These are phyloP conservation scores for Acleris holmiana DNA, from an alignment of 2,888 invertebrate species.

Conservation along the genomic window DNA sequence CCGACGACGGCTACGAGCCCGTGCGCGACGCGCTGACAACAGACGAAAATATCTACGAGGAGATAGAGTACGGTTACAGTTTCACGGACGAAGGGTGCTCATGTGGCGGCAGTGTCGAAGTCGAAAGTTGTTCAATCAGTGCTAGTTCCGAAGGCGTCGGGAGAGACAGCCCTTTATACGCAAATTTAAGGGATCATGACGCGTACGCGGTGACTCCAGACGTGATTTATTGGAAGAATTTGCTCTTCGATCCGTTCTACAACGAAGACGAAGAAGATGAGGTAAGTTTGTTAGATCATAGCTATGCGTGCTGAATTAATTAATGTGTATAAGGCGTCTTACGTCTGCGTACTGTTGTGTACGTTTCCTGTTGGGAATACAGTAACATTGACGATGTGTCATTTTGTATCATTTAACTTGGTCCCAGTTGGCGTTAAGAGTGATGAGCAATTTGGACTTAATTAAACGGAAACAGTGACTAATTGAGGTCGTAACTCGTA, in stretches of 20 bases:
- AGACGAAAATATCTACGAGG: conserved; percentile 80
- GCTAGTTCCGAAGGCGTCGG: conserved; percentile 74
- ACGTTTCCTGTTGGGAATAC: conserved; percentile 31
- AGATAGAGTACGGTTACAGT: conserved; percentile 72
- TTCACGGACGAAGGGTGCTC: conserved; percentile 78
- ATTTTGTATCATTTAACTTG: conserved; percentile 29
- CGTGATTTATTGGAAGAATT: conserved; percentile 82
- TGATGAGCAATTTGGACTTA: conserved; percentile 33
- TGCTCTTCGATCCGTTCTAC: conserved; percentile 75
- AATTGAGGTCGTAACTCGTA: conserved; percentile 25
- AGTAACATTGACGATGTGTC: conserved; percentile 31
- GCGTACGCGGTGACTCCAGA: conserved; percentile 78
- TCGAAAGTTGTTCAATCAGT: conserved; percentile 76
- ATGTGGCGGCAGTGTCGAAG: conserved; percentile 76
- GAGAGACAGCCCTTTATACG: conserved; percentile 76
- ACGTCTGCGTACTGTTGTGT: conserved; percentile 26
- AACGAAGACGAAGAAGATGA: conserved; percentile 84
- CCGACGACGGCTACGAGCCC: conserved; percentile 79
- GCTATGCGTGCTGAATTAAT: conserved; percentile 32
- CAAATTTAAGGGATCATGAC: conserved; percentile 75
- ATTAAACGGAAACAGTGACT: conserved; percentile 37
- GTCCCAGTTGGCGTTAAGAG: conserved; percentile 31
- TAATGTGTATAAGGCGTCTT: conserved; percentile 28
- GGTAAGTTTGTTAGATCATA: conserved; percentile 58
- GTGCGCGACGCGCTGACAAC: conserved; percentile 71